These are phyloP conservation scores for Sphinx pinastri DNA, from an alignment of 2,888 invertebrate genomes.

Conservation along the genomic window DNA sequence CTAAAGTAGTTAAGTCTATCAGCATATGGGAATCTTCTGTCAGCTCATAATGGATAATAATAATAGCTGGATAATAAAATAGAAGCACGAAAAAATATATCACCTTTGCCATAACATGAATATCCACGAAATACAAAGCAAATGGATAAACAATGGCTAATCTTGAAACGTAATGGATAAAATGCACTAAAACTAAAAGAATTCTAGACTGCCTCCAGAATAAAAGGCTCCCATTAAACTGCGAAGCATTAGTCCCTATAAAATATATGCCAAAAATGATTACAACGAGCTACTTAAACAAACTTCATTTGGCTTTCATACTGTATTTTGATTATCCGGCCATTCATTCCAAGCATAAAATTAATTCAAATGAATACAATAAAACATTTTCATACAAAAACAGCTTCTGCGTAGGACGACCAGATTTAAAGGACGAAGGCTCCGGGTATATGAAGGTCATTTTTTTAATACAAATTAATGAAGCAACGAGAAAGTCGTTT, in stretches of 20 bases:
- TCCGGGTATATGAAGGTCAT: not conserved
- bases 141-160: too few species aligned
- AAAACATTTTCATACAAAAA: slow-evolving; percentile 41
- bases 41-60: too few species aligned
- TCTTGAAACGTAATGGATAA: too few species aligned
- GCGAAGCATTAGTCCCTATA: slow-evolving; percentile 2
- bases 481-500: not conserved
- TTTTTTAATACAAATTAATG: not conserved
- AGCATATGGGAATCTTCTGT: too few species aligned
- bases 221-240: slow-evolving; percentile 13
- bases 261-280: slow-evolving; percentile 20
- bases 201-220: not conserved
- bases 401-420: slow-evolving; percentile 33
- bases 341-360: slow-evolving; percentile 37
- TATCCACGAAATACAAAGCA: not conserved
- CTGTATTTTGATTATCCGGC: slow-evolving; percentile 37
- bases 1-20: too few species aligned
- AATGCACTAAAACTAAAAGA: not conserved
- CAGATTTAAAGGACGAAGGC: slow-evolving; percentile 21
- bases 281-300: slow-evolving; percentile 15
- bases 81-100: too few species aligned
- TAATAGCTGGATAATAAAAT: too few species aligned
- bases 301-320: slow-evolving; percentile 28
- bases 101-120: not conserved
- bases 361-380: slow-evolving; percentile 44